phyloP scores from a whole-genome alignment of 2,888 invertebrate genomes.

The Cephus nigrinus region DNA sequence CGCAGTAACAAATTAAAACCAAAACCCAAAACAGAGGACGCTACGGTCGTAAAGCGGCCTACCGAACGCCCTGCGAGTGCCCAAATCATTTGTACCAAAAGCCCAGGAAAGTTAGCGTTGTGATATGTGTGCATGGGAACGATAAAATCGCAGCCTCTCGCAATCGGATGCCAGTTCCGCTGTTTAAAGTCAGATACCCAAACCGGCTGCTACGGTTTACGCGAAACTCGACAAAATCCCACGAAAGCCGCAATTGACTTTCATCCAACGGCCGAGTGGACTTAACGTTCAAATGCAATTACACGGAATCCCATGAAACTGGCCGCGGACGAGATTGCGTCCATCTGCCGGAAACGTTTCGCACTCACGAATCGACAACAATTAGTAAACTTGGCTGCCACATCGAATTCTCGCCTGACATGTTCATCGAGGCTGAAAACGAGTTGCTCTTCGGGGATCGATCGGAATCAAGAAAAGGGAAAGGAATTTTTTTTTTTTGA shows the following conservation, averaged over 20 bases:
- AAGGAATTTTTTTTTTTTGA: too few relatives aligned
- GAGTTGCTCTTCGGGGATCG: background rate
- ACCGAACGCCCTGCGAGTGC: background rate
- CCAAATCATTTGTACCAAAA: background rate
- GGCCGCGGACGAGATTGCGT: background rate
- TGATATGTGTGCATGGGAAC: background rate
- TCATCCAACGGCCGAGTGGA: background rate
- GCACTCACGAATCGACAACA: background rate
- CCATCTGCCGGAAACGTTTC: background rate
- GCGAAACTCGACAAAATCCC: background rate
- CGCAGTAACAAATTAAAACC: background rate
- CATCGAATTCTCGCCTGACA: too few relatives aligned
- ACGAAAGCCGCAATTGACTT: background rate
- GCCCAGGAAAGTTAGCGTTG: background rate
- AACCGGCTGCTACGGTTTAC: background rate
- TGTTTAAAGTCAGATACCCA: background rate
- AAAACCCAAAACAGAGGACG: background rate
- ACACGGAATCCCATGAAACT: background rate
- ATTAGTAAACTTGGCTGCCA: background rate
- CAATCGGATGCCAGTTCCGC: background rate
- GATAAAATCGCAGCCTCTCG: background rate
- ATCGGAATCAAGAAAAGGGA: background rate
- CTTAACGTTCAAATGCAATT: background rate
- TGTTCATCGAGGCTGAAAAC: background rate
- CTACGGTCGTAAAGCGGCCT: background rate